phyloP scores from a whole-genome alignment of 23 tunicate genomes.

The Halocynthia aurantium region DNA sequence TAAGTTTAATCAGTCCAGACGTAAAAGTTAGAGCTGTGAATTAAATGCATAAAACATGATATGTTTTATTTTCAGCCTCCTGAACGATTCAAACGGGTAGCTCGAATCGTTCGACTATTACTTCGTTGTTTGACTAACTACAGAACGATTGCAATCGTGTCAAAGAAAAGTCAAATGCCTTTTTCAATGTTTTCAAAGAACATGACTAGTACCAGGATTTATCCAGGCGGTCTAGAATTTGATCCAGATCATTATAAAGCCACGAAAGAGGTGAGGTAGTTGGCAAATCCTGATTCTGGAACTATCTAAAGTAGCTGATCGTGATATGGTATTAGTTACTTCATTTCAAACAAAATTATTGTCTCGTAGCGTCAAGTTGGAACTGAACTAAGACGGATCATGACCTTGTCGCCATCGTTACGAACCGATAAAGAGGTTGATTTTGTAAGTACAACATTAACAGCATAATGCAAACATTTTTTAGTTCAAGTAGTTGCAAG shows the following conservation, averaged over 20 bases:
- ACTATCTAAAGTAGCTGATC: neutral
- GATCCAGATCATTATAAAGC: constrained; percentile 70
- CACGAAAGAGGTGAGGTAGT: constrained; percentile 36
- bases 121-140: constrained; percentile 59
- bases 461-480: neutral
- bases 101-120: constrained; percentile 35
- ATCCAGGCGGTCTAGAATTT: constrained; percentile 56
- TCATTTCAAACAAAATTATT: too few species aligned
- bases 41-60: neutral
- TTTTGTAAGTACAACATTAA: constrained; percentile 33
- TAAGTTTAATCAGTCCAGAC: neutral
- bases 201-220: constrained; percentile 41
- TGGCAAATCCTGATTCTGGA: neutral
- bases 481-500: neutral
- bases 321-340: neutral
- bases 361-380: neutral
- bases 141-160: constrained; percentile 56
- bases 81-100: constrained; percentile 53
- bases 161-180: constrained; percentile 73
- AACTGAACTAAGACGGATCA: constrained; percentile 1
- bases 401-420: neutral
- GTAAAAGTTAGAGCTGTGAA: neutral
- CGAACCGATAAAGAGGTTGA: constrained; percentile 45
- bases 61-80: constrained; percentile 38
- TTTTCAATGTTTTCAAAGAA: constrained; percentile 71